phyloP scores from a whole-genome alignment of 2,797 vertebrate species.

The Lagodon rhomboides region DNA sequence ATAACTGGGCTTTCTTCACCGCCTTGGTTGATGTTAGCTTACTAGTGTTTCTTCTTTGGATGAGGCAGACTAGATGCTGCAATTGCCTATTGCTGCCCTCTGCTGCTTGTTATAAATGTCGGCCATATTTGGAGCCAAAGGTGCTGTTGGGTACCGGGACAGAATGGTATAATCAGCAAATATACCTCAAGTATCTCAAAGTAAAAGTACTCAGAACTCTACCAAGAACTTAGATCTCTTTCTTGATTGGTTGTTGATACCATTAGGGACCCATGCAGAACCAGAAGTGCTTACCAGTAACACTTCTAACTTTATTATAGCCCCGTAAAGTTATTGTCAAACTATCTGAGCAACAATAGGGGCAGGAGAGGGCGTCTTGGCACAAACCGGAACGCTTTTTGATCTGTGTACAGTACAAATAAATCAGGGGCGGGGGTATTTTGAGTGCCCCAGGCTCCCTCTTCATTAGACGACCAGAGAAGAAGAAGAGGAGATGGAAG shows the following conservation, averaged over 20 bases:
- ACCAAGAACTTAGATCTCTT: too few relatives aligned
- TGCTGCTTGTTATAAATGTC: too few relatives aligned
- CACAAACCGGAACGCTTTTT: not conserved
- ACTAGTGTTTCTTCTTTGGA: too few relatives aligned
- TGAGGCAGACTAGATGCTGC: too few relatives aligned
- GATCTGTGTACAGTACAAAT: not conserved
- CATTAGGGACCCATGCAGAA: not conserved
- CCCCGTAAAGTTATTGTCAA: constrained; percentile 1
- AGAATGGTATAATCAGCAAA: too few relatives aligned
- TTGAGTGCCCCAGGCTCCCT: not conserved
- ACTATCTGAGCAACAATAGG: not conserved
- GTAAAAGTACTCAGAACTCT: too few relatives aligned
- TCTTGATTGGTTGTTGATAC: not conserved
- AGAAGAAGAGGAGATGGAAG: constrained; percentile 5
- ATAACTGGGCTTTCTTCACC: too few relatives aligned
- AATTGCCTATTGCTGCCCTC: too few relatives aligned
- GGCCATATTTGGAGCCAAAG: too few relatives aligned
- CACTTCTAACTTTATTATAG: not conserved
- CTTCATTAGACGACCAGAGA: constrained; percentile 5
- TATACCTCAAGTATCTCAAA: too few relatives aligned
- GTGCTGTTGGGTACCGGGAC: too few relatives aligned
- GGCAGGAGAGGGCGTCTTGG: not conserved
- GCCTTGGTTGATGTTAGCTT: too few relatives aligned
- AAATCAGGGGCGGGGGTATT: not conserved
- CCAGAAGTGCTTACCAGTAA: not conserved